Evolutionary conservation across 2,113 vertebrate genomes (phyloP), one percentile per base, ranked within the genome.

Genomic region (Tretioscincus oriximinensis): DNA sequence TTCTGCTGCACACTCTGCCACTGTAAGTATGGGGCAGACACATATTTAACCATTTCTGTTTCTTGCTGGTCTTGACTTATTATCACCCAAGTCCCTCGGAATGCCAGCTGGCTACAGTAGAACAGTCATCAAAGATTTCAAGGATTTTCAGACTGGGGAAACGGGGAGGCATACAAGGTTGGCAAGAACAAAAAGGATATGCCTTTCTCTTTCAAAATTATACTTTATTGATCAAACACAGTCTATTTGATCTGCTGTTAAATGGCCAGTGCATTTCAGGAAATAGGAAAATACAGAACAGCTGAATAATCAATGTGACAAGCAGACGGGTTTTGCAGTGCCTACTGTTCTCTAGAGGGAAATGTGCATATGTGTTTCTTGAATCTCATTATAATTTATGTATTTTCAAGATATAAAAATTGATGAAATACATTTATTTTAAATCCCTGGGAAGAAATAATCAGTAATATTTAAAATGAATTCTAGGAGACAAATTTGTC

Each of bases 381-480:
- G 73, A 86, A 86, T 11, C 29, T 69, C 54, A 65, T 89, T 87
- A 82, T 83, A 70, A 77, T 80, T 79, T 85, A 75, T 85, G 22
- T 69, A 80, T 81, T 90, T 90, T 85, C 70, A 21, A 77, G 75
- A 54, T 86, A 79, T 75, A 87, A 87, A 88, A 85, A 9, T 45
- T 78, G 47, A 66, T 91, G 77, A 86, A 88, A 84, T 68, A 72
- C 5, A 47, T 28, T 47, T 66, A 68, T 88, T 41, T 87, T 87
- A 61, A 86, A 29, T 77, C 88, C 67, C 83, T 78, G 85, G 73
- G 76, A 86, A 85, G 66, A 87, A 84, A 81, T 74, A 87, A 54
- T 16, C 78, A n/a, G 77, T 84, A 87, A 87, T 73, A 86, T 10
- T 80, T 60, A 86, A 89, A 89, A 85, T 69, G 85, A 87, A 91